A percentile compares a stretch with the other conserved stretches of the same genome.
Evolutionary conservation across 1,140 invertebrate species (phyloP).

Genomic region (Sarcophaga bullata): DNA sequence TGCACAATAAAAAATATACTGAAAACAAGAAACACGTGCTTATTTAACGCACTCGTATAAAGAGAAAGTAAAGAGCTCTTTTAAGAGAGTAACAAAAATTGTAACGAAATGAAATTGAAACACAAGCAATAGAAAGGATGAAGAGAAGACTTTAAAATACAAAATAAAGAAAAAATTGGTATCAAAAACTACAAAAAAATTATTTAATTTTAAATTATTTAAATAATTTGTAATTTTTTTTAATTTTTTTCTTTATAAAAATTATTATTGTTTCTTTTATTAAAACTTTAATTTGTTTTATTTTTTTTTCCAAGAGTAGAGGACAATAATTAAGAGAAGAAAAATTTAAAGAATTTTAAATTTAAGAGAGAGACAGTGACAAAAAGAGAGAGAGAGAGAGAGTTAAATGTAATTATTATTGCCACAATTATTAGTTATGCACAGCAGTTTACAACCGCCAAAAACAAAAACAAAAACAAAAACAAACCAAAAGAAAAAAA

Average conservation of each 20-base stretch:
- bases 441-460: slow-evolving; percentile 33
- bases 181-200: no score
- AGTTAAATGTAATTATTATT: background rate
- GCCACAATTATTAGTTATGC: slow-evolving; percentile 29
- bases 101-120: background rate
- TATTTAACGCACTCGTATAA: background rate
- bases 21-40: slow-evolving; percentile 14
- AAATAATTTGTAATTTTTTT: no score
- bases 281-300: no score
- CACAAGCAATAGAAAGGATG: background rate
- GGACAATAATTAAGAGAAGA: no score
- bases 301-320: no score
- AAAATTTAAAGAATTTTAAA: background rate
- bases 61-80: background rate
- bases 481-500: no score
- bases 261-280: no score
- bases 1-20: background rate
- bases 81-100: background rate
- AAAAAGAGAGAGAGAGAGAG: background rate
- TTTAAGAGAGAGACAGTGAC: background rate
- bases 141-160: no score
- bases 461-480: background rate
- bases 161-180: no score
- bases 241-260: no score
- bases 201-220: no score